Base-by-base conservation (phyloP, 2,888 invertebrate genomes). In the Pseudoips prasinana region DNA sequence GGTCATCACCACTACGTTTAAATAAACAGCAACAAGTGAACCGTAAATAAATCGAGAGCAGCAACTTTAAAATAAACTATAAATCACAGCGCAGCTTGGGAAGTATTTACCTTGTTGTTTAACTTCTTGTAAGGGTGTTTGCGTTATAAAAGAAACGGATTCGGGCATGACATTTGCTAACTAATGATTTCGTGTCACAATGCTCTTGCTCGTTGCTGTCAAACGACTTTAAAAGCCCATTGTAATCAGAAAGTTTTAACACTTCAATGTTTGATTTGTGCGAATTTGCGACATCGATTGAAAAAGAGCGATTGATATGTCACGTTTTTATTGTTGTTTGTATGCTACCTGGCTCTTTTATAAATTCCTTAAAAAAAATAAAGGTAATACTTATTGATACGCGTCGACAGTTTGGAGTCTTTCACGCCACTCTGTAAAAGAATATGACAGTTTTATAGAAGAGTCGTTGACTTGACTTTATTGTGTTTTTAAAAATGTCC, bases 231-330 rank as follows among this genome's bases (percentile, higher is more conserved):
- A 64, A 70, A 79, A 74, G 63, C 66, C 62, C 70, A 71, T 86
- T 85, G 85, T 85, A 53, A 73, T 61, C 68, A 61, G 53, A 74
- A 71, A 83, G 65, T 77, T 80, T 82, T 86, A 86, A 86, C 88
- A 87, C 87, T 86, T 81, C 85, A 80, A 76, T 84, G 71, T 87
- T 86, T 85, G 86, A 87, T 87, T 84, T 86, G 84, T 79, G 80
- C 76, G 85, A 86, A 83, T 78, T 78, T 73, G 73, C 69, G 76
- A 77, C 75, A 75, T 71, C 60, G 55, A 52, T 63, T 81, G 78
- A 79, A 74, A 83, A 81, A 47, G 42, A 25, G 39, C 81, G 75
- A 88, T 88, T 86, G 86, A 87, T 74, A 86, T 70, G 72, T 87
- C 69, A 77, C 79, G 79, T 84, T 84, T 86, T 86, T 86, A 82